Base-by-base conservation (phyloP, 2,888 invertebrate species). In the Aproaerema taeniolella region DNA sequence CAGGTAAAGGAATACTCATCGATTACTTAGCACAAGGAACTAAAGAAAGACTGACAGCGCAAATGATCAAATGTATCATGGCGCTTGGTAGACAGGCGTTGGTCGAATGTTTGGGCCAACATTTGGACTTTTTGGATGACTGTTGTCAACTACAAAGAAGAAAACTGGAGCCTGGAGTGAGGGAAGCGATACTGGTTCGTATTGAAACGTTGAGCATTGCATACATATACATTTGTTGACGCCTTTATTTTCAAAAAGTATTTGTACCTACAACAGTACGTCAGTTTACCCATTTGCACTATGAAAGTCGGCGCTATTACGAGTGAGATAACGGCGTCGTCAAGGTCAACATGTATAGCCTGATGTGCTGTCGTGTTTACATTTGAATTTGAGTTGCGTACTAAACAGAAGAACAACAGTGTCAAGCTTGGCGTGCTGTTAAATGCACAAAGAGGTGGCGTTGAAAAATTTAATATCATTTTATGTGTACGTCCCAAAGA, bases 1-100 rank as follows among this genome's bases (percentile, higher is more conserved):
- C 48, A 87, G 87, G 87, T 20, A 81, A 80, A 58, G 75, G 80
- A 20, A 85, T 86, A 31, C 66, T 87, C 1, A 78, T 81, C 57
- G 87, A 87, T 44, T 87, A 87, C 53, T 55, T 87, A 12, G 73
- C 86, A 0, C 83, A 86, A 56, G 81, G 85, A 28, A 77, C 77
- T 0, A 71, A 76, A 48, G 85, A 86, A 46, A 73, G 87, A 0
- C 57, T 87, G 3, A 83, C 85, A 0, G 80, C 82, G 38, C 81
- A 80, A 0, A 85, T 87, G 82, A 72, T 87, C 37, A 70, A 71
- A 11, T 87, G 87, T 41, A 68, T 87, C 37, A 59, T 67, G 50
- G 85, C 87, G 9, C 49, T 87, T 1, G 87, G 87, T 0, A 49
- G 86, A 6, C 57, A 66, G 7, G 82, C 87, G 41, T 51, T 87